Percentiles rank a stretch among this genome's conserved stretches.
phyloP scores from a whole-genome alignment of 2,797 vertebrate species.

The Adrianichthys oophorus region DNA sequence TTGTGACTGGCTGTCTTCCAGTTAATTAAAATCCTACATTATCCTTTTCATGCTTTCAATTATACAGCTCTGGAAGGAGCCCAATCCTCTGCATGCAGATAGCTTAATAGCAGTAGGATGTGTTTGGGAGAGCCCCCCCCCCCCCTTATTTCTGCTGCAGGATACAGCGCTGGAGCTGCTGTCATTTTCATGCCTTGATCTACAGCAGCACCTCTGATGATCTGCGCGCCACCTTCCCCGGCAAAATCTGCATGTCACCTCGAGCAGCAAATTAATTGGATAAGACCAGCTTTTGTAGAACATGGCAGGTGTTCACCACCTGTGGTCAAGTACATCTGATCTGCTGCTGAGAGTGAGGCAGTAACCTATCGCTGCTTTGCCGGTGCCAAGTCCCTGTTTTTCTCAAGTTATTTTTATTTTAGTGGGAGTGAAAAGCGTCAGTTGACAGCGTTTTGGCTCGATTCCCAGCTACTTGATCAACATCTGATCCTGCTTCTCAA shows the following conservation, averaged over 20 bases:
- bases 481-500: slow-evolving; percentile 48
- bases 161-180: slow-evolving; percentile 53
- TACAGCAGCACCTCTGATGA: slow-evolving; percentile 33
- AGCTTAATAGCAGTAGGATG: slow-evolving; percentile 67
- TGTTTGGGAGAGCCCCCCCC: slow-evolving; percentile 41
- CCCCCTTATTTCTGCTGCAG: slow-evolving; percentile 29
- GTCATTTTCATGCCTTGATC: slow-evolving; percentile 46
- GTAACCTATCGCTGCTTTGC: slow-evolving; percentile 11
- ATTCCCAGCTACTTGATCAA: slow-evolving; percentile 62
- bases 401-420: slow-evolving; percentile 42
- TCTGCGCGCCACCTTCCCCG: slow-evolving; percentile 4
- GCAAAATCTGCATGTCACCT: slow-evolving; percentile 37
- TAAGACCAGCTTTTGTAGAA: slow-evolving; percentile 40
- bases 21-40: slow-evolving; percentile 79
- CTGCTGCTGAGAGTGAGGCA: slow-evolving; percentile 13
- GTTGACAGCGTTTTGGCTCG: slow-evolving; percentile 57
- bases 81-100: slow-evolving; percentile 63
- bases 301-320: slow-evolving; percentile 58
- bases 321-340: slow-evolving; percentile 44
- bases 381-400: slow-evolving; percentile 22
- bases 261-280: slow-evolving; percentile 53
- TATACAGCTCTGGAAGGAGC: slow-evolving; percentile 66
- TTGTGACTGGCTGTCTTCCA: slow-evolving; percentile 64
- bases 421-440: slow-evolving; percentile 32
- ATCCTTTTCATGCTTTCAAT: slow-evolving; percentile 77